phyloP scores from a whole-genome alignment of 2,113 vertebrate species.

The Corythoichthys intestinalis region DNA sequence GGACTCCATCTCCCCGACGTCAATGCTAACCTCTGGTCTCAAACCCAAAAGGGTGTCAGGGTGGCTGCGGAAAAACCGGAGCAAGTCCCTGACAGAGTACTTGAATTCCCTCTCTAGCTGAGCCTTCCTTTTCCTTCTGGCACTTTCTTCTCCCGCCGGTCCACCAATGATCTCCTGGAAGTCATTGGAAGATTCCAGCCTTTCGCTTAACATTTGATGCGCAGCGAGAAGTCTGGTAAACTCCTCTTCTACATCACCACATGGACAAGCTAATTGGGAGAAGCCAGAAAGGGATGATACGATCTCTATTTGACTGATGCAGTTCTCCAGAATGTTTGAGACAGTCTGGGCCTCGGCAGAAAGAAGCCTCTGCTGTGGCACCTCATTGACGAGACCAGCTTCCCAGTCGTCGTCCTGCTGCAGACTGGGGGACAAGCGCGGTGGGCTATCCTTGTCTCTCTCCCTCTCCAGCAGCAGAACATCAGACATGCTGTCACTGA shows the following conservation, averaged over 20 bases:
- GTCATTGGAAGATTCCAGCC: constrained; percentile 15
- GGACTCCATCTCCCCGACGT: constrained; percentile 13
- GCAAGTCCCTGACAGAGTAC: constrained; percentile 66
- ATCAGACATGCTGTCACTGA: constrained; percentile 32
- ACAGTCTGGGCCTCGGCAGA: constrained; percentile 70
- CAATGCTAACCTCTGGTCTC: neutral
- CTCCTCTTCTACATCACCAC: constrained; percentile 33
- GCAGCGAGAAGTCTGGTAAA: constrained; percentile 42
- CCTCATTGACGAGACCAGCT: constrained; percentile 21
- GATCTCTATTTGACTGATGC: constrained; percentile 67
- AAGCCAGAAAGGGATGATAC: constrained; percentile 53
- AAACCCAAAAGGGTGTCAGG: constrained; percentile 47
- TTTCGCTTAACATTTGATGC: constrained; percentile 57
- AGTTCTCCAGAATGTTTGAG: constrained; percentile 69
- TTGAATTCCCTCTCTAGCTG: constrained; percentile 41
- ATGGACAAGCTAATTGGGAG: constrained; percentile 19
- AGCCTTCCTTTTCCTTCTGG: constrained; percentile 1
- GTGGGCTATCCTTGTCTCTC: neutral
- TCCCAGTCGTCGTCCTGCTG: constrained; percentile 4
- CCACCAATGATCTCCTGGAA: neutral
- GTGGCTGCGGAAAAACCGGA: constrained; percentile 62
- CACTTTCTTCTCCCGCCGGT: constrained; percentile 1
- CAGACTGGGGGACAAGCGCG: neutral
- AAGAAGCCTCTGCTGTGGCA: constrained; percentile 47
- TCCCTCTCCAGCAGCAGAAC: neutral